Percentiles rank a stretch among this genome's conserved stretches.
These are phyloP conservation scores for Cyphomyrmex costatus DNA, from an alignment of 1,140 invertebrate genomes.

Conservation along the genomic window DNA sequence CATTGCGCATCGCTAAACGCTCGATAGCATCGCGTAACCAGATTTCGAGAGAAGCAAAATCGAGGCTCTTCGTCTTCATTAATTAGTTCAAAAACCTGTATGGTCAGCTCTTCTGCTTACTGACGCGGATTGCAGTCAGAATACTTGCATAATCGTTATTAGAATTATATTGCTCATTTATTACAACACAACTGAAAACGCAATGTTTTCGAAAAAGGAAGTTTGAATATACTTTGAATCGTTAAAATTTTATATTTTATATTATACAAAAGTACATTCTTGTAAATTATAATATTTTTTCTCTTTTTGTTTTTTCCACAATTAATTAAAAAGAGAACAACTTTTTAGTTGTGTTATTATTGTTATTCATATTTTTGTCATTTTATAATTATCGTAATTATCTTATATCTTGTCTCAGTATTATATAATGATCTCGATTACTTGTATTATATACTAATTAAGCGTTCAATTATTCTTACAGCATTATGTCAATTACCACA, in stretches of 20 bases:
- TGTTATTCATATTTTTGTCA: neutral
- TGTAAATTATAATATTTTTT: too few species aligned
- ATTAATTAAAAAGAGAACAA: too few species aligned
- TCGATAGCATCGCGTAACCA: constrained; percentile 7
- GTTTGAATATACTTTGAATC: too few species aligned
- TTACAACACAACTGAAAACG: too few species aligned
- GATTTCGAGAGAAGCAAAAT: neutral
- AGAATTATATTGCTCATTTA: too few species aligned
- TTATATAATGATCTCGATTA: neutral
- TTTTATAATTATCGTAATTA: constrained; percentile 4
- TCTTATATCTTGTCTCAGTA: neutral
- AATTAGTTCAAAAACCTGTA: neutral
- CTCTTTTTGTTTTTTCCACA: too few species aligned
- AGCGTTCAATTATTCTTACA: neutral
- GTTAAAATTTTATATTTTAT: too few species aligned
- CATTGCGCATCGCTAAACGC: constrained; percentile 23
- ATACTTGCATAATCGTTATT: neutral
- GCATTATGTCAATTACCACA: neutral
- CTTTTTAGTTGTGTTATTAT: too few species aligned
- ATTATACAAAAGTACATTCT: too few species aligned
- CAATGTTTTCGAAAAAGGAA: too few species aligned
- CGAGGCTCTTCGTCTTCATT: neutral
- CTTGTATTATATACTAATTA: neutral
- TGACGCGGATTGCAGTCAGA: neutral
- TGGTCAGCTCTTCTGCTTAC: neutral